Evolutionary conservation across 2,113 vertebrate genomes (phyloP), one percentile per base, ranked within the genome.

Genomic region (Myotis brandtii): DNA sequence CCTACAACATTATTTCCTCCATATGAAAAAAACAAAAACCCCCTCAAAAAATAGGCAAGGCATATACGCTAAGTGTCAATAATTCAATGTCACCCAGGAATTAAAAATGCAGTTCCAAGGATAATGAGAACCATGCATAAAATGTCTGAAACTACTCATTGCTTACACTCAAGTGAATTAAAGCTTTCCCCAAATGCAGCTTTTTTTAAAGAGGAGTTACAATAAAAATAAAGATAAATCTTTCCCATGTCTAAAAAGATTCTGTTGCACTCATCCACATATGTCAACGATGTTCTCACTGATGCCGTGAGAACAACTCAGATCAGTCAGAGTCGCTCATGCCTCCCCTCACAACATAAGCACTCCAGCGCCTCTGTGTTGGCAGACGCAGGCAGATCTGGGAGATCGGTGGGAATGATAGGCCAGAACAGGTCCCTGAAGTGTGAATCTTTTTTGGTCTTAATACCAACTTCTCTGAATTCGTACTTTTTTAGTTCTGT

Each of bases 191-290:
- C 43, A 88, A 84, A 97, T 66, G 70, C 37, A 93, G 54, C 27
- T 88, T 85, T 89, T 89, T 54, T 89, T 89, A 73, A 84, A 87
- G 69, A 86, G 30, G 91, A 95, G 64, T 94, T 87, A 89, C 43
- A 83, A 69, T 54, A 86, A 96, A 89, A 96, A 94, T 75, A 96
- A 92, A 85, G 85, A 72, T 84, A 87, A 95, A 90, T 88, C 84
- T 92, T 93, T 32, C 17, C 23, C 10, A 5, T 72, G 83, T 86
- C 79, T 93, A 48, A 77, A 92, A 76, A 79, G 46, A 59, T 34
- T 37, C 32, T 43, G 40, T 9, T 73, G n/a, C 25, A 75, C 21
- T 93, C 46, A 85, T 46, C 75, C 40, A 87, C 32, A 48, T 0
- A 40, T 0, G 16, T 67, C 86, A 92, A n/a, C 80, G 93, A 82